These are phyloP conservation scores for Callimorpha dominula DNA, from an alignment of 2,888 invertebrate genomes.

Conservation along the genomic window DNA sequence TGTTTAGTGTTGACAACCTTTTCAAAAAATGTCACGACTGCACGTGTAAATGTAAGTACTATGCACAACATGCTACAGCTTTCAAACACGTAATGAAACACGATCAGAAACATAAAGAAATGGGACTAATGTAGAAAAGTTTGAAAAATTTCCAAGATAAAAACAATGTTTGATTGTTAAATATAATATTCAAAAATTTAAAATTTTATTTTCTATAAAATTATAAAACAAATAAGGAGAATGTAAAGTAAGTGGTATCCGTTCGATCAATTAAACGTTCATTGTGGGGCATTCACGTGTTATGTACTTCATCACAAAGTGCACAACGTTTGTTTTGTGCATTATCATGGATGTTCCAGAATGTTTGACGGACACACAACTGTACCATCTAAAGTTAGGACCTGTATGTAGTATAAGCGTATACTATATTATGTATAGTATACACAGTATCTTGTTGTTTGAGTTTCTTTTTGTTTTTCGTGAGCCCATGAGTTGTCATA, in stretches of 20 bases:
- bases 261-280: constrained; percentile 25
- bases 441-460: neutral
- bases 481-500: neutral
- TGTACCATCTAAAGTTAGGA: constrained; percentile 60
- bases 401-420: constrained; percentile 7
- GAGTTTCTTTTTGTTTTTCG: neutral
- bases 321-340: constrained; percentile 44
- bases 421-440: neutral
- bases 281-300: constrained; percentile 29
- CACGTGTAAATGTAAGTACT: no score
- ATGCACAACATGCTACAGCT: no score
- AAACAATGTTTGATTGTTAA: neutral
- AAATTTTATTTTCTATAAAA: neutral
- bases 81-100: no score
- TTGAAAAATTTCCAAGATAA: no score
- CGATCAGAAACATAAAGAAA: no score
- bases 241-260: constrained; percentile 11
- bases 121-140: no score
- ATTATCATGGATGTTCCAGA: constrained; percentile 53
- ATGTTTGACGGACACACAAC: constrained; percentile 66
- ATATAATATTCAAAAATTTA: neutral
- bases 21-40: no score
- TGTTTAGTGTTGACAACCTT: no score
- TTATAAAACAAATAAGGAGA: neutral
- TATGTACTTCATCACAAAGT: constrained; percentile 31